Percentiles rank a stretch among this genome's conserved stretches.
Conservation (phyloP, 1,140 invertebrate genomes). For the Drosophila pectinifera region DNA sequence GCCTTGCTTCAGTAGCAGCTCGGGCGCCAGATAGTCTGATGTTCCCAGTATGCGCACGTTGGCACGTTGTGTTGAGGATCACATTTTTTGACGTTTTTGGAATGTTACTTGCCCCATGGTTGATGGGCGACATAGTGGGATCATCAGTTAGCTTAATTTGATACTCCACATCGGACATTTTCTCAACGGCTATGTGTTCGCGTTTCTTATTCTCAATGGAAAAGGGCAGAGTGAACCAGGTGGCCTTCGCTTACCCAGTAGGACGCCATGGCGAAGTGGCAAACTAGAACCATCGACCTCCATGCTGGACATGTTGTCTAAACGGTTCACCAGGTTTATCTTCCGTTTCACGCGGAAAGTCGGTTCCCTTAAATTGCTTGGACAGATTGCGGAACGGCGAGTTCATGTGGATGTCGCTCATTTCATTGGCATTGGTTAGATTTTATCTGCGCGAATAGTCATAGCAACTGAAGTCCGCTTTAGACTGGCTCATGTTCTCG, state of each 20-base stretch:
- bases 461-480: conserved; percentile 78
- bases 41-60: conserved; percentile 95
- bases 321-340: conserved; percentile 85
- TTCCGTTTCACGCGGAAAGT: conserved; percentile 86
- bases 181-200: conserved; percentile 53
- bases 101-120: conserved; percentile 84
- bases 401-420: conserved; percentile 79
- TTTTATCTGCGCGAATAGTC: conserved; percentile 82
- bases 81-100: conserved; percentile 86
- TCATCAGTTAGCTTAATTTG: conserved; percentile 85
- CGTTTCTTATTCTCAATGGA: conserved; percentile 76
- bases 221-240: conserved; percentile 75
- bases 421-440: conserved; percentile 73
- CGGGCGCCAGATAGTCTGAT: conserved; percentile 97
- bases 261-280: conserved; percentile 79
- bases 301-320: conserved; percentile 72
- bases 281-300: conserved; percentile 70
- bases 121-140: conserved; percentile 83
- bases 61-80: conserved; percentile 89
- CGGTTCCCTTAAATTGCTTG: conserved; percentile 81
- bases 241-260: conserved; percentile 84
- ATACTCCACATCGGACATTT: conserved; percentile 70
- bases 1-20: conserved; percentile 91
- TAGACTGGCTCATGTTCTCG: conserved; percentile 78
- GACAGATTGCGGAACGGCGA: conserved; percentile 79